Evolutionary conservation across 2,888 invertebrate genomes (phyloP).

Genomic region (Brachynemurus nebulosus): DNA sequence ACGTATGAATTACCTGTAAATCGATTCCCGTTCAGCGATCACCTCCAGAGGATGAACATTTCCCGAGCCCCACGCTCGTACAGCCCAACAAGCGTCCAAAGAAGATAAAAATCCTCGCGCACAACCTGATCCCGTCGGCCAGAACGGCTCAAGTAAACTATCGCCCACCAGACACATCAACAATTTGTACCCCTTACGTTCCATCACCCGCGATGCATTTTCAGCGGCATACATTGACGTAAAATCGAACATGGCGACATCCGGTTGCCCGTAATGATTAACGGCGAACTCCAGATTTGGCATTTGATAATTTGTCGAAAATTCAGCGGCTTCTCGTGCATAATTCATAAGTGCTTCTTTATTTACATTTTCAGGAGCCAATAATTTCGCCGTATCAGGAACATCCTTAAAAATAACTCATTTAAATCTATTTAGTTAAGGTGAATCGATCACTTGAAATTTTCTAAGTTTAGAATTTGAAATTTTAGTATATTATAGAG

Average conservation of each 20-base stretch:
- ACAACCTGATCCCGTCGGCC: constrained; percentile 98
- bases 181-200: constrained; percentile 56
- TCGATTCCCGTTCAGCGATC: constrained; percentile 87
- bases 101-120: constrained; percentile 93
- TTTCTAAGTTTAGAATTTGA: too few species aligned
- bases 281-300: constrained; percentile 87
- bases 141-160: constrained; percentile 92
- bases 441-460: too few species aligned
- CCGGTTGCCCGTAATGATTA: constrained; percentile 94
- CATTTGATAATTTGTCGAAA: constrained; percentile 78
- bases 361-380: constrained; percentile 83
- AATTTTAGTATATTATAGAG: too few species aligned
- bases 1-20: constrained; percentile 51
- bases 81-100: constrained; percentile 92
- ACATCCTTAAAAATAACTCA: constrained; percentile 56
- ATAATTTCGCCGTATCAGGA: constrained; percentile 74
- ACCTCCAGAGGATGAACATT: constrained; percentile 64
- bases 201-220: constrained; percentile 78
- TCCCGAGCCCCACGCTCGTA: constrained; percentile 66
- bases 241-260: constrained; percentile 98
- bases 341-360: constrained; percentile 78
- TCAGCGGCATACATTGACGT: constrained; percentile 98
- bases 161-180: constrained; percentile 90
- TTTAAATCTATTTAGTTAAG: too few species aligned
- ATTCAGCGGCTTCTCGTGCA: constrained; percentile 89